Percentiles rank a stretch among this genome's conserved stretches.
phyloP scores from a whole-genome alignment of 2,113 vertebrate genomes.

The Lota lota region DNA sequence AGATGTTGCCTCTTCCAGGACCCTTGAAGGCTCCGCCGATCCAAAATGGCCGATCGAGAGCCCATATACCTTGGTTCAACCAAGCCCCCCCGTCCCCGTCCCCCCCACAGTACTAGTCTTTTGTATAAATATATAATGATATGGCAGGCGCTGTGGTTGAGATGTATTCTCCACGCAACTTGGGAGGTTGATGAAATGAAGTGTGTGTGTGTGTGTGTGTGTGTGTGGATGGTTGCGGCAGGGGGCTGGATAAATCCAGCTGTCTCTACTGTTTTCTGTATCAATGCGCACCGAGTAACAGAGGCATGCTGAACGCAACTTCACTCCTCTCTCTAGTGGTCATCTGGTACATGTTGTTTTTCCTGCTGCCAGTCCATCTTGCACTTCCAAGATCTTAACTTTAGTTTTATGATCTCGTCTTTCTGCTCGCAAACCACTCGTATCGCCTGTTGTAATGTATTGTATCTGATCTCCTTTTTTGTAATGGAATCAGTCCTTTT shows the following conservation, averaged over 20 bases:
- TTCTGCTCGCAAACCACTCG: background rate
- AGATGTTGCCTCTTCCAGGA: conserved; percentile 63
- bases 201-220: background rate
- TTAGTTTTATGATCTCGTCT: conserved; percentile 34
- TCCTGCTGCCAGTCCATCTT: conserved; percentile 45
- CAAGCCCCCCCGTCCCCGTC: conserved; percentile 10
- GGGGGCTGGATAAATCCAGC: conserved; percentile 22
- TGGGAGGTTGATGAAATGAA: conserved; percentile 18
- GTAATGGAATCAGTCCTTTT: conserved; percentile 1
- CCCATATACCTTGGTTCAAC: conserved; percentile 24
- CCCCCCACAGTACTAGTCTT: conserved; percentile 4
- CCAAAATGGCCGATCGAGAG: conserved; percentile 55
- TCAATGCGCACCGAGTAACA: conserved; percentile 25
- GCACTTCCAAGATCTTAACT: conserved; percentile 47
- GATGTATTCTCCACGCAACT: conserved; percentile 29
- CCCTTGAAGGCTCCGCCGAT: conserved; percentile 48
- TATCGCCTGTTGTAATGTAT: too few relatives aligned
- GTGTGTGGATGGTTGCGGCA: background rate
- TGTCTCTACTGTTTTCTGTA: conserved; percentile 24
- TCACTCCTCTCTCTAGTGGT: conserved; percentile 30
- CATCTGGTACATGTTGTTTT: conserved; percentile 35
- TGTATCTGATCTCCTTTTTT: too few relatives aligned
- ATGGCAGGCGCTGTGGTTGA: conserved; percentile 25
- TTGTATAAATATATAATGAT: conserved; percentile 50
- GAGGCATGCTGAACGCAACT: conserved; percentile 34